These are phyloP conservation scores for Spheniscus humboldti DNA, from an alignment of 2,797 vertebrate genomes.

Conservation along the genomic window DNA sequence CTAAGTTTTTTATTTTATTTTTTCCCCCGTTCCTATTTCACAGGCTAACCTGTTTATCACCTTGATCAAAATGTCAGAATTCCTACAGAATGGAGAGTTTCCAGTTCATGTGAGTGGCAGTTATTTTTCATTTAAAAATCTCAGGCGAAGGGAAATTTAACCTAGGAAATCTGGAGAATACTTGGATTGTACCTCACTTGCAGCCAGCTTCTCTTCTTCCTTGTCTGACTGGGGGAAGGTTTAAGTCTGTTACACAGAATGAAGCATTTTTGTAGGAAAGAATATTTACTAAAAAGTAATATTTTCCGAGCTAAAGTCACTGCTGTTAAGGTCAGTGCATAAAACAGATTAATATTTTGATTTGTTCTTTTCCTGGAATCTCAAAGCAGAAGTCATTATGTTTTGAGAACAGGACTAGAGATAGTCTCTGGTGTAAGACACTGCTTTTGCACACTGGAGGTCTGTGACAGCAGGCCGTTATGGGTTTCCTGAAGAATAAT, in stretches of 20 bases:
- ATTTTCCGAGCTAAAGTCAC: neutral
- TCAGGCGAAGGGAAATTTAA: neutral
- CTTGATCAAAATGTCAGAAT: neutral
- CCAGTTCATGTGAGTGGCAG: neutral
- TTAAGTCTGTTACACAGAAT: neutral
- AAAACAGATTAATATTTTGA: conserved; percentile 3
- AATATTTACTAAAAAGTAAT: neutral
- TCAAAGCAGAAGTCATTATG: neutral
- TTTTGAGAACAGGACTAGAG: neutral
- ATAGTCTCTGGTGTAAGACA: neutral
- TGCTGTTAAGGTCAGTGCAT: neutral
- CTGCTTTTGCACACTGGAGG: neutral
- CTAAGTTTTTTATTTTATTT: neutral
- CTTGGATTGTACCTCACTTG: neutral
- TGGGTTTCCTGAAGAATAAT: conserved; percentile 14
- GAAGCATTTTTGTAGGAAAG: neutral
- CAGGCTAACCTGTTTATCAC: neutral
- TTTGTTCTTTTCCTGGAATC: neutral
- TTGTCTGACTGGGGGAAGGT: neutral
- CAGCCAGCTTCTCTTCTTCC: neutral
- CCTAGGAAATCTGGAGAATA: neutral
- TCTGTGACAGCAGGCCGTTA: neutral
- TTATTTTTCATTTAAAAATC: neutral
- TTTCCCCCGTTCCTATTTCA: neutral
- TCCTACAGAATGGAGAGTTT: neutral